phyloP scores from a whole-genome alignment of 1,140 invertebrate genomes.

The Anthonomus grandis region DNA sequence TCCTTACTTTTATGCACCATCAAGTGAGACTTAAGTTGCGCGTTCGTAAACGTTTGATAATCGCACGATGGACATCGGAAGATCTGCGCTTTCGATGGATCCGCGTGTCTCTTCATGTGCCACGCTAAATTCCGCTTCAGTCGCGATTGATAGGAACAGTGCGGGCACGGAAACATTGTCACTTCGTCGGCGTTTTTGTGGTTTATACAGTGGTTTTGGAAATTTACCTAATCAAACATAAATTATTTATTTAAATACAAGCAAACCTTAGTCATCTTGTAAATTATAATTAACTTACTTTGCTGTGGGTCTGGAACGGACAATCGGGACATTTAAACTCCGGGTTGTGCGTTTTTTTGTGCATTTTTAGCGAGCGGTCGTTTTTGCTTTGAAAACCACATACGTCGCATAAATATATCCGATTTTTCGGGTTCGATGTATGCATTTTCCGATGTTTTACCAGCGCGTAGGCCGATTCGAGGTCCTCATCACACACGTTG shows the following conservation, averaged over 20 bases:
- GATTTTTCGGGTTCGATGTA: slow-evolving; percentile 13
- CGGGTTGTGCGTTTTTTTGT: slow-evolving; percentile 23
- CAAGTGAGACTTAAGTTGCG: slow-evolving; percentile 18
- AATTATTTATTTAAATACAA: neutral
- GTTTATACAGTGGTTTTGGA: slow-evolving; percentile 20
- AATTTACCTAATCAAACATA: slow-evolving; percentile 10
- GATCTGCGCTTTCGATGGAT: slow-evolving; percentile 11
- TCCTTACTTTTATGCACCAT: slow-evolving; percentile 22
- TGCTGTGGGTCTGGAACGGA: slow-evolving; percentile 26
- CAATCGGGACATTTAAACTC: slow-evolving; percentile 25
- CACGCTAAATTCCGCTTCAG: slow-evolving; percentile 19
- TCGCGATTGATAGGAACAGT: slow-evolving; percentile 21
- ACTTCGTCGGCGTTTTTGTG: slow-evolving; percentile 24
- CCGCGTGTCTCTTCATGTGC: slow-evolving; percentile 19
- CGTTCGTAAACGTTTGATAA: slow-evolving; percentile 22
- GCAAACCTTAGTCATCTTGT: neutral
- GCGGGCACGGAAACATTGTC: slow-evolving; percentile 20
- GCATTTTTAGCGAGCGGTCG: slow-evolving; percentile 21
- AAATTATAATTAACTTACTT: slow-evolving; percentile 7
- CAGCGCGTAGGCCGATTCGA: slow-evolving; percentile 16
- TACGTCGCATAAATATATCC: slow-evolving; percentile 21
- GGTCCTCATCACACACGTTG: slow-evolving; percentile 14
- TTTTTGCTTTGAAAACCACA: slow-evolving; percentile 26
- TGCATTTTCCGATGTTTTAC: slow-evolving; percentile 15
- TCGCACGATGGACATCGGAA: slow-evolving; percentile 21